Base-by-base conservation (phyloP, 2,888 invertebrate species). In the Melipona bicolor region DNA sequence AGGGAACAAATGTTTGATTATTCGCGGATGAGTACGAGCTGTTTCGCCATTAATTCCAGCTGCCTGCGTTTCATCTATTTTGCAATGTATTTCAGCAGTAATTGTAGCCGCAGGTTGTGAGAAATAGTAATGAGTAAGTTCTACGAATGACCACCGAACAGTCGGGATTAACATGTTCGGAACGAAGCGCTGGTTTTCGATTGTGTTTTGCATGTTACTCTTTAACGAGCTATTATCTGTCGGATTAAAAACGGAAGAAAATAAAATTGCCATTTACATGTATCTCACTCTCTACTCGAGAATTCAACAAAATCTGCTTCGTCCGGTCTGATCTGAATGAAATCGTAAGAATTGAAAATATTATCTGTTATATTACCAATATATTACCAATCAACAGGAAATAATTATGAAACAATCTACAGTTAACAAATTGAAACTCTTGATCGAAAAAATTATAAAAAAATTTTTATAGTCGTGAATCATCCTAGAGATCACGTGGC, bases 11-110 rank as follows among this genome's bases (percentile, higher is more conserved):
- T 3, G 15, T 56, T 56, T 56, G 56, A 56, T 56, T n/a, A 56
- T 56, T 56, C n/a, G n/a, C n/a, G 15, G 56, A 56, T 15, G 56
- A 56, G n/a, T n/a, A 15, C n/a, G 56, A n/a, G n/a, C 5, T 15
- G 56, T 56, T 56, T 56, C 56, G 56, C n/a, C 56, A 15, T 56
- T 56, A 56, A 56, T 56, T 56, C 13, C 43, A 43, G 43, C 43
- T 56, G n/a, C n/a, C 27, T 17, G 15, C 69, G 56, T 56, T 56
- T 56, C 56, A 56, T 56, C 56, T 56, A 56, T 56, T 56, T 56
- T 56, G 56, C 5, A 56, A 56, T 15, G n/a, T n/a, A 15, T 56
- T 56, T 56, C 56, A n/a, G 15, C 56, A 2, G 56, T 56, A 56
- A 56, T 56, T 56, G 56, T 56, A 56, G 56, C 56, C 56, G n/a